Base-by-base conservation (phyloP, 2,888 invertebrate species). In the Cenopis cana region DNA sequence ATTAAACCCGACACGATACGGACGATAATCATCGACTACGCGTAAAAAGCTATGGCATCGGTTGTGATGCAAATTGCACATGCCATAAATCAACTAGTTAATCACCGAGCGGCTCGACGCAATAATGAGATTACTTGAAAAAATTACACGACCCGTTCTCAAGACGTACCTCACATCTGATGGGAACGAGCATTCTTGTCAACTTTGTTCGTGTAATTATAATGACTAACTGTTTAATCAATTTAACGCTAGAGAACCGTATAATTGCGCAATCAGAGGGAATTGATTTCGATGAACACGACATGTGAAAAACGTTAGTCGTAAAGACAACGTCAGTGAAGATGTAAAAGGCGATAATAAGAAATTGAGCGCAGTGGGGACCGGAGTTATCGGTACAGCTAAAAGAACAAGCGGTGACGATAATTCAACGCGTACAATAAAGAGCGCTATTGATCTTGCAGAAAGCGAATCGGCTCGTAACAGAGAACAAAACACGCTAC, bases 401-500 rank as follows among this genome's bases (percentile, higher is more conserved):
- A 82, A 86, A 88, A 86, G 85, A 85, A 85, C 84, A 75, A 87
- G 85, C 89, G 86, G 85, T 85, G 86, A 85, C 85, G 85, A 90
- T 91, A 91, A 90, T 83, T 92, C 90, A 90, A 84, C 82, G 83
- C 81, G 78, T 82, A 90, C 90, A 90, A 91, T 92, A 91, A 91
- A 90, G 89, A 89, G 87, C 84, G 88, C 89, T 91, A 92, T 92
- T 91, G 92, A 91, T 92, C 90, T 90, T 84, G 86, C 88, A 89
- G 91, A 89, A 90, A 90, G 89, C 89, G 91, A 90, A 92, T 92
- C 91, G 90, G 85, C 86, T 89, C 87, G 91, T 91, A 90, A 90
- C 91, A 86, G 85, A 87, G 90, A 91, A 92, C 93, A 92, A 90
- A 93, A 91, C 92, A 90, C 87, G 93, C 92, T 93, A 91, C 93